Evolutionary conservation across 2,888 invertebrate species (phyloP).

Genomic region (Oxystoma pomonae): DNA sequence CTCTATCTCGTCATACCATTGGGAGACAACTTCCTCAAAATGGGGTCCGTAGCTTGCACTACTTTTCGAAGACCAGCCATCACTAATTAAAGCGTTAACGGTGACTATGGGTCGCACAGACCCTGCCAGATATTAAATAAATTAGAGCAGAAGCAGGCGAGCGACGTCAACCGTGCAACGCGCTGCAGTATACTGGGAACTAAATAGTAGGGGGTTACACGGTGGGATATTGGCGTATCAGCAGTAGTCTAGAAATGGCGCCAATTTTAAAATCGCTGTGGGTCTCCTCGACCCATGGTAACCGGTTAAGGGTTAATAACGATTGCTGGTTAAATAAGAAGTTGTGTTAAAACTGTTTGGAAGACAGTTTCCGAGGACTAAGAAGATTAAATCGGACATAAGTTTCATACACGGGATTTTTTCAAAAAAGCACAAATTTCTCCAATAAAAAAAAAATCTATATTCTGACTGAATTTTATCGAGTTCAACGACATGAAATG

Average conservation of each 20-base stretch:
- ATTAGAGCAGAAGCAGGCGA: not conserved
- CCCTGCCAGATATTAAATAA: not conserved
- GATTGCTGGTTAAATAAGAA: no score
- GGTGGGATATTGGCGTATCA: no score
- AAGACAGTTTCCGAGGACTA: no score
- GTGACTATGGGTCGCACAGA: not conserved
- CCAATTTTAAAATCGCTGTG: not conserved
- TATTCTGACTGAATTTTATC: no score
- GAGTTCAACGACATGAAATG: no score
- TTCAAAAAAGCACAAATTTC: no score
- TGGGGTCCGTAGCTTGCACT: not conserved
- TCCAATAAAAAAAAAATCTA: no score
- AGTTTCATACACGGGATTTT: no score
- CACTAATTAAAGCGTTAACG: not conserved
- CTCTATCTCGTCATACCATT: constrained; percentile 2
- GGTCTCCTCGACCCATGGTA: not conserved
- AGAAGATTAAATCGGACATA: no score
- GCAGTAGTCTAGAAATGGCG: not conserved
- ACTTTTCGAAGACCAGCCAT: not conserved
- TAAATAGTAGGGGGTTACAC: not conserved
- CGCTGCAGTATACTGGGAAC: not conserved
- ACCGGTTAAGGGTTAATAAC: not conserved
- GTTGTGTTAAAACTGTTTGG: no score
- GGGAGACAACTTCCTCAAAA: not conserved
- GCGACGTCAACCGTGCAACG: not conserved